These are phyloP conservation scores for Mesorhabditis belari DNA, from an alignment of 2,888 invertebrate species.

Conservation along the genomic window DNA sequence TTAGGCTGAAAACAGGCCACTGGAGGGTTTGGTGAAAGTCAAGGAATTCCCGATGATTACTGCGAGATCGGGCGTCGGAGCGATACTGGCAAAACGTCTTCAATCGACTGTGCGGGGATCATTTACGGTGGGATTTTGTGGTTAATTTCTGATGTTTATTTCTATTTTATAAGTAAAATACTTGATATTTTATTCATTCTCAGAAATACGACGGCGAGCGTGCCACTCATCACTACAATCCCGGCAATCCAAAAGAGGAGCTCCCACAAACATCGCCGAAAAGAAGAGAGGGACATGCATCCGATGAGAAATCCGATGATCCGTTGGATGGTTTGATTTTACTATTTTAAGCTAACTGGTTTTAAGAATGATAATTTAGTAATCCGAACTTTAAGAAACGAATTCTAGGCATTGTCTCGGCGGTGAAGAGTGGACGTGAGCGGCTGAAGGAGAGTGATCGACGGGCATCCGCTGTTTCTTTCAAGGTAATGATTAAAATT, in stretches of 20 bases:
- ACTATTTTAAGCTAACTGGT: too few relatives aligned
- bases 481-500: neutral
- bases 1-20: too few relatives aligned
- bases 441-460: slow-evolving; percentile 17
- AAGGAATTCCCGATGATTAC: slow-evolving; percentile 19
- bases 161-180: neutral
- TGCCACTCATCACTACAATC: neutral
- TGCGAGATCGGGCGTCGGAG: slow-evolving; percentile 20
- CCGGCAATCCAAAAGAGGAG: neutral
- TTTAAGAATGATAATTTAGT: too few relatives aligned
- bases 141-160: neutral
- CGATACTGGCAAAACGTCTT: slow-evolving; percentile 12
- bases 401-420: slow-evolving; percentile 17
- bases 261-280: neutral
- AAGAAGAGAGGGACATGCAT: neutral
- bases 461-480: slow-evolving; percentile 23
- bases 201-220: neutral
- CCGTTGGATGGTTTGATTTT: neutral
- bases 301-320: neutral
- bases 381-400: too few relatives aligned
- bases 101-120: slow-evolving; percentile 22
- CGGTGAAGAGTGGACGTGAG: slow-evolving; percentile 17
- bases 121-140: slow-evolving; percentile 11
- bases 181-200: too few relatives aligned
- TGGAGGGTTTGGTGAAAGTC: slow-evolving; percentile 19